Evolutionary conservation across 2,797 vertebrate genomes (phyloP).

Genomic region (Myiotriccus ornatus): DNA sequence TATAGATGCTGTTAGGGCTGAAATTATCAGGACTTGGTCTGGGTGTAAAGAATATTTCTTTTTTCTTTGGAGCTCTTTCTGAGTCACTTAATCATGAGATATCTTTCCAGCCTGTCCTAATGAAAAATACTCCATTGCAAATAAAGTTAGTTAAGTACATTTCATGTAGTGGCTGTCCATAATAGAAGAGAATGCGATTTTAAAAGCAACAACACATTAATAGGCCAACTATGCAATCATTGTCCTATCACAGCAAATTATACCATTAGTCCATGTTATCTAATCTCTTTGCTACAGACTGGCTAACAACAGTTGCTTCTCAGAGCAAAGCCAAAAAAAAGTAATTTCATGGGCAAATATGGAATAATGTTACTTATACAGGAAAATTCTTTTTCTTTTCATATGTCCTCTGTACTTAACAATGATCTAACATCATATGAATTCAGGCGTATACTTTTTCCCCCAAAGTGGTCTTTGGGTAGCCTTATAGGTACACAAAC

Average conservation of each 20-base stretch:
- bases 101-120: neutral
- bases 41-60: neutral
- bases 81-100: neutral
- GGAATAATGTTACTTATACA: neutral
- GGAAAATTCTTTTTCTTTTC: neutral
- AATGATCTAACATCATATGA: neutral
- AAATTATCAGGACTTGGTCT: neutral
- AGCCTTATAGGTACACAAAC: neutral
- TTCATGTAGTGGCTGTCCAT: neutral
- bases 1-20: neutral
- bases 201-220: slow-evolving; percentile 21
- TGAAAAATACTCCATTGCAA: slow-evolving; percentile 17
- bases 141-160: slow-evolving; percentile 12
- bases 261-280: slow-evolving; percentile 25
- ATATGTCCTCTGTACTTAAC: neutral
- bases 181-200: neutral
- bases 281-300: slow-evolving; percentile 27
- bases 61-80: neutral
- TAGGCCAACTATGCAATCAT: slow-evolving; percentile 17
- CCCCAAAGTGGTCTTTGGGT: neutral
- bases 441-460: neutral
- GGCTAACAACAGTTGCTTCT: slow-evolving; percentile 8
- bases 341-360: neutral
- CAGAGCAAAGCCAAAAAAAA: neutral
- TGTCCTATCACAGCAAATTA: slow-evolving; percentile 36